These are phyloP conservation scores for Piliocolobus tephrosceles DNA, from an alignment of 2,113 vertebrate species.

Conservation along the genomic window DNA sequence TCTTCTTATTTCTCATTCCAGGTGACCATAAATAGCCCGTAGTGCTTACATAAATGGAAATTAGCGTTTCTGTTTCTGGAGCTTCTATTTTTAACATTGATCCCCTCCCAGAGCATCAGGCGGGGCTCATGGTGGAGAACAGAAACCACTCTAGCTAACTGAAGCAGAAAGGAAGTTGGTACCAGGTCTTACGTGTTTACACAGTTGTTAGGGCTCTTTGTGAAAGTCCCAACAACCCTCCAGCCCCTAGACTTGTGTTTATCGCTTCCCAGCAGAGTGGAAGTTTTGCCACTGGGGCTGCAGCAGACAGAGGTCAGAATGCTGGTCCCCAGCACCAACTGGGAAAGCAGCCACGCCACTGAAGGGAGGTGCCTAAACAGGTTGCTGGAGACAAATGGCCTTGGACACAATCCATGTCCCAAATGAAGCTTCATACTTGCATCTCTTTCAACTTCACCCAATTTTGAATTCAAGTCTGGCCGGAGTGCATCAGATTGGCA, in stretches of 20 bases:
- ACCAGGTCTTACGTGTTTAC: not conserved
- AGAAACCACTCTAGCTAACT: not conserved
- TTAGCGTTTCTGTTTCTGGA: not conserved
- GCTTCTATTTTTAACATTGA: not conserved
- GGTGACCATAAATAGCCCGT: not conserved
- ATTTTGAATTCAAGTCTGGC: not conserved
- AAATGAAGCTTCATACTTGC: not conserved
- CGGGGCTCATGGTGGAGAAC: not conserved
- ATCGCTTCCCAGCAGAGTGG: not conserved
- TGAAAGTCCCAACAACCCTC: not conserved
- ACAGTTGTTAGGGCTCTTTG: not conserved
- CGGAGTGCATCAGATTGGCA: not conserved
- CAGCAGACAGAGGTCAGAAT: not conserved
- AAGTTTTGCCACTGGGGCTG: not conserved
- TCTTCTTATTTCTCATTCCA: not conserved
- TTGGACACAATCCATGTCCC: not conserved
- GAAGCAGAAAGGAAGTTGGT: not conserved
- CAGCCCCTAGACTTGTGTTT: not conserved
- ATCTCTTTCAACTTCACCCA: not conserved
- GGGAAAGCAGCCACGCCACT: not conserved
- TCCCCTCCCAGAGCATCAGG: not conserved
- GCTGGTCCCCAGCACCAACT: no score
- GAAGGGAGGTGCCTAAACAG: not conserved
- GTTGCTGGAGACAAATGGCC: not conserved
- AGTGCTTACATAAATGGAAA: not conserved